Evolutionary conservation across 2,888 invertebrate genomes (phyloP), one percentile per base, ranked within the genome.

Genomic region (Lutraria lutraria): DNA sequence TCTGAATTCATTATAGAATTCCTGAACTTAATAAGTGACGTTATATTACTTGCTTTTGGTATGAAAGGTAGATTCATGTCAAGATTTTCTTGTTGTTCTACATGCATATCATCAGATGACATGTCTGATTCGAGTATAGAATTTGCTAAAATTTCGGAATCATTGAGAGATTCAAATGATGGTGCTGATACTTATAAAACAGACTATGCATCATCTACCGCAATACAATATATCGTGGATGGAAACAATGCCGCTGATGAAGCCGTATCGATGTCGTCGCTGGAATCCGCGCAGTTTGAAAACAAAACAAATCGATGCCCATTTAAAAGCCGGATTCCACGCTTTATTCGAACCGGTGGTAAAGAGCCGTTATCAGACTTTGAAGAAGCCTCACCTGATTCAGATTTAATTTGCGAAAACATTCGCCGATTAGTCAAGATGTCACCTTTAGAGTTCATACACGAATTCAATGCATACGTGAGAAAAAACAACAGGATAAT

Each of bases 1-100:
- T 16, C 34, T 6, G 34, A 13, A 31, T 76, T 76, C 34, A 34
- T 76, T 76, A 16, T 76, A 25, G 76, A 76, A 76, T 76, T 76
- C 31, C 34, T 76, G 15, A 76, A 76, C 15, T 76, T 76, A 76
- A 34, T 76, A 31, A 76, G 76, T 31, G 76, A 76, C 34, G 31
- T 76, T 34, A 76, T 76, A 31, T 34, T 76, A 16, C 34, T 19
- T 34, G 76, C 76, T 34, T 34, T 34, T 76, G 76, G 76, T 34
- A 76, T 76, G 76, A 76, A 31, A 76, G 76, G 76, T 4, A 76
- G 34, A 31, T 76, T 76, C 6, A 31, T 76, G 29, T 76, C 76
- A 76, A 76, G 76, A 76, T 76, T 76, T 76, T 31, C 76, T 31
- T 76, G 76, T 76, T 76, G 34, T 76, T 76, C 76, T 34, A 76